phyloP scores from a whole-genome alignment of 2,113 vertebrate genomes.

The Neodontobutis hainanensis region DNA sequence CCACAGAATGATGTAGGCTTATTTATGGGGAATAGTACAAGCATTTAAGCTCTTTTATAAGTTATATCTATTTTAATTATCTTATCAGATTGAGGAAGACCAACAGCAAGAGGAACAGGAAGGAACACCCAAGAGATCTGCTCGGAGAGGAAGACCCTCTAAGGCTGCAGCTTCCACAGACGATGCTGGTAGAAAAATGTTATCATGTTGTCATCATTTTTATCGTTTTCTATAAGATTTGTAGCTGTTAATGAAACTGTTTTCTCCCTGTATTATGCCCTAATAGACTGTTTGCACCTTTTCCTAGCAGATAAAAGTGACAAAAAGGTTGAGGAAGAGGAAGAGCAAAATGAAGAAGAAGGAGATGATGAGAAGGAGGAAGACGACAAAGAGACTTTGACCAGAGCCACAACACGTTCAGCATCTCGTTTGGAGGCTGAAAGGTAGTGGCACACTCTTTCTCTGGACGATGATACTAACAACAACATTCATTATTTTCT shows the following conservation, averaged over 20 bases:
- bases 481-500: not conserved
- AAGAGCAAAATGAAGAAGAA: conserved; percentile 75
- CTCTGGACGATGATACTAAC: too few species aligned
- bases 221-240: too few species aligned
- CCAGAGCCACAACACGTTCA: conserved; percentile 85
- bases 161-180: conserved; percentile 67
- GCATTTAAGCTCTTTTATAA: too few species aligned
- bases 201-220: too few species aligned
- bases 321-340: conserved; percentile 76
- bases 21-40: too few species aligned
- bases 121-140: conserved; percentile 53
- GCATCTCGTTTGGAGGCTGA: conserved; percentile 89
- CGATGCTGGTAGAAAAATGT: conserved; percentile 18
- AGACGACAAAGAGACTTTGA: conserved; percentile 65
- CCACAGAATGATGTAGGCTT: conserved; percentile 59
- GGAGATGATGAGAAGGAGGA: conserved; percentile 63
- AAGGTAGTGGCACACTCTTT: conserved; percentile 72
- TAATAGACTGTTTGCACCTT: not conserved
- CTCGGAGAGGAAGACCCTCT: conserved; percentile 70
- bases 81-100: conserved; percentile 54
- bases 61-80: not conserved
- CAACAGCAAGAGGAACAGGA: conserved; percentile 52
- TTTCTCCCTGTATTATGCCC: too few species aligned
- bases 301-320: conserved; percentile 81
- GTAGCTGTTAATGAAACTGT: too few species aligned